These are phyloP conservation scores for Pollimyrus isidori DNA, from an alignment of 2,113 vertebrate species.

Conservation along the genomic window DNA sequence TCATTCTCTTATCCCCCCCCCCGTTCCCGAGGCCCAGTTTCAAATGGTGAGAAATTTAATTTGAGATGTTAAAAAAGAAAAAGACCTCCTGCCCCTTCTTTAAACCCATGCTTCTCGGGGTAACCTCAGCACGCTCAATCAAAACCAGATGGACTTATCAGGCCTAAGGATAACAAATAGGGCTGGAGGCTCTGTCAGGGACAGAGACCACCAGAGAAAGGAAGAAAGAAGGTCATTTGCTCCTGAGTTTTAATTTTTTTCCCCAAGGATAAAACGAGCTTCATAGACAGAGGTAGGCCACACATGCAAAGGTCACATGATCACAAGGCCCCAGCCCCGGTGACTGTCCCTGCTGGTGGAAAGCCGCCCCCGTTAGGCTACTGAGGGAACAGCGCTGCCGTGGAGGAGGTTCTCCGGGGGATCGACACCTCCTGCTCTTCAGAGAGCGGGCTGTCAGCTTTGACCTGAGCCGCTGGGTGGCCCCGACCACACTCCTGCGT, in stretches of 20 bases:
- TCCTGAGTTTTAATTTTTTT: background rate
- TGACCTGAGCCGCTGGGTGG: constrained; percentile 41
- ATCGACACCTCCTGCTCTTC: constrained; percentile 36
- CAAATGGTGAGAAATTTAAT: constrained; percentile 95
- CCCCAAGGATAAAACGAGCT: background rate
- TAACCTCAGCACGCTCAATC: constrained; percentile 83
- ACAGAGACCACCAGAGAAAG: constrained; percentile 73
- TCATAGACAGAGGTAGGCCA: background rate
- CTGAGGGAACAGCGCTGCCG: background rate
- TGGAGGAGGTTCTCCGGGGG: background rate
- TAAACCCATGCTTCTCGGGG: constrained; percentile 69
- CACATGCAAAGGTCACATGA: background rate
- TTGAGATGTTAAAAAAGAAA: constrained; percentile 50
- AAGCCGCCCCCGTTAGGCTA: background rate
- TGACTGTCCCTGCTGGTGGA: background rate
- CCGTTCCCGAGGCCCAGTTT: constrained; percentile 70
- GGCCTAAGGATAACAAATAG: constrained; percentile 92
- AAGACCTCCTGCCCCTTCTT: constrained; percentile 41
- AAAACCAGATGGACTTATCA: constrained; percentile 97
- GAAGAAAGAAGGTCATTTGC: constrained; percentile 12
- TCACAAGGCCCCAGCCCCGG: background rate
- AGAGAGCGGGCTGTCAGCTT: constrained; percentile 35
- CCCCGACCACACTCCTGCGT: constrained; percentile 38
- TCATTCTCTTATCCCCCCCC: too few relatives aligned
- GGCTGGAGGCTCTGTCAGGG: constrained; percentile 70